Evolutionary conservation across 2,888 invertebrate species (phyloP).

Genomic region (Atethmia centrago): DNA sequence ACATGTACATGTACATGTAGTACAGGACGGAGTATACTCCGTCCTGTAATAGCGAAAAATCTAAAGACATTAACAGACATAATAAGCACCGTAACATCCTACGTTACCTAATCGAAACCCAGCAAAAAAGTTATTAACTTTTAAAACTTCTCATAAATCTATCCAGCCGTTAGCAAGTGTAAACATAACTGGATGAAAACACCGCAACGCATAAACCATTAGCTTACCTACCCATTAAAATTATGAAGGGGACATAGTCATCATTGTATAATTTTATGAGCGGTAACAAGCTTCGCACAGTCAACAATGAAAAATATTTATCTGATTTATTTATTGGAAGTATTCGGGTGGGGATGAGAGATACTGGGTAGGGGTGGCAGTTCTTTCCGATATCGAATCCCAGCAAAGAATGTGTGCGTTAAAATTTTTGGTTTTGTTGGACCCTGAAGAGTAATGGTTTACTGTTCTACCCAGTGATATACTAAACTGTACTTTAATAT

Average conservation of each 20-base stretch:
- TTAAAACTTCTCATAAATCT: conserved; percentile 59
- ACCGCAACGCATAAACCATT: conserved; percentile 68
- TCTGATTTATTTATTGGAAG: conserved; percentile 82
- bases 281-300: conserved; percentile 72
- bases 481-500: neutral
- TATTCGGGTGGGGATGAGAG: conserved; percentile 65
- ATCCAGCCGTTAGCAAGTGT: conserved; percentile 37
- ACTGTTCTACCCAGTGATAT: neutral
- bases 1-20: no score
- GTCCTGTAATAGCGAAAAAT: neutral
- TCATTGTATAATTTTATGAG: conserved; percentile 71
- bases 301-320: conserved; percentile 78
- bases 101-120: conserved; percentile 28
- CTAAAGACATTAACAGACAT: conserved; percentile 21
- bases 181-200: conserved; percentile 57
- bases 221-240: conserved; percentile 63
- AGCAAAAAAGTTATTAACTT: conserved; percentile 43
- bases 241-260: conserved; percentile 64
- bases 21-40: no score
- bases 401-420: neutral
- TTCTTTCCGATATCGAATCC: neutral
- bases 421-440: neutral
- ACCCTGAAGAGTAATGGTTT: neutral
- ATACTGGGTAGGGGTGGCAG: conserved; percentile 48
- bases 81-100: neutral